Conservation (phyloP, 2,797 vertebrate genomes). For the Caiman crocodilus region DNA sequence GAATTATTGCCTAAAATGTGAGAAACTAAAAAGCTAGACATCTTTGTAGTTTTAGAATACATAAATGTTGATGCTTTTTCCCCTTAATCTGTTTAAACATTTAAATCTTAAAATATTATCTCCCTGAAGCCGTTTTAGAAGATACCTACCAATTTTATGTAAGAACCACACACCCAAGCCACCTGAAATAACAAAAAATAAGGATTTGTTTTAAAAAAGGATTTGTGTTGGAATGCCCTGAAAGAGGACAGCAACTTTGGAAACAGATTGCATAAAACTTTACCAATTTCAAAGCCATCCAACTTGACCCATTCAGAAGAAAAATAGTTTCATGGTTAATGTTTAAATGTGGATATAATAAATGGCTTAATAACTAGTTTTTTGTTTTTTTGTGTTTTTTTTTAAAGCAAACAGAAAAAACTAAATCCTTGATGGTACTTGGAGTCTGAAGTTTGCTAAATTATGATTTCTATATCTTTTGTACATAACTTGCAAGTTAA, state of each 20-base stretch:
- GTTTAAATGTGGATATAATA: slow-evolving; percentile 42
- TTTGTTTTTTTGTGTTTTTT: no score
- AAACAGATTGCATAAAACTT: slow-evolving; percentile 47
- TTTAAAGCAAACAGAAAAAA: background rate
- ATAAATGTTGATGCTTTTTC: slow-evolving; percentile 30
- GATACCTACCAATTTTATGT: slow-evolving; percentile 65
- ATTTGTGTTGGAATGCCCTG: slow-evolving; percentile 74
- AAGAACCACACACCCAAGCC: slow-evolving; percentile 74
- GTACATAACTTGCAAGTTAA: background rate
- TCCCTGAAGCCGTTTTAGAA: slow-evolving; percentile 74
- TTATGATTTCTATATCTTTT: background rate
- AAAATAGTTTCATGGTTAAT: slow-evolving; percentile 37
- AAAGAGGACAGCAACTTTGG: slow-evolving; percentile 70
- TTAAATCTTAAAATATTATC: slow-evolving; percentile 74
- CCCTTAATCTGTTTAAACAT: slow-evolving; percentile 67
- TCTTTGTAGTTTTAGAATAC: slow-evolving; percentile 52
- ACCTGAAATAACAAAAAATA: slow-evolving; percentile 81
- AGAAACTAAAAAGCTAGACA: slow-evolving; percentile 15
- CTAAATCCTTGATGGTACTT: background rate
- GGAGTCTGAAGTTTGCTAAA: background rate
- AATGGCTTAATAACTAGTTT: slow-evolving; percentile 5
- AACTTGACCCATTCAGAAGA: slow-evolving; percentile 52
- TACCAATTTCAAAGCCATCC: slow-evolving; percentile 67
- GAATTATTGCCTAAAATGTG: background rate
- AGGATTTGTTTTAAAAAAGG: slow-evolving; percentile 53